Evolutionary conservation across 2,888 invertebrate genomes (phyloP), one percentile per base, ranked within the genome.

Genomic region (Bombylius major): DNA sequence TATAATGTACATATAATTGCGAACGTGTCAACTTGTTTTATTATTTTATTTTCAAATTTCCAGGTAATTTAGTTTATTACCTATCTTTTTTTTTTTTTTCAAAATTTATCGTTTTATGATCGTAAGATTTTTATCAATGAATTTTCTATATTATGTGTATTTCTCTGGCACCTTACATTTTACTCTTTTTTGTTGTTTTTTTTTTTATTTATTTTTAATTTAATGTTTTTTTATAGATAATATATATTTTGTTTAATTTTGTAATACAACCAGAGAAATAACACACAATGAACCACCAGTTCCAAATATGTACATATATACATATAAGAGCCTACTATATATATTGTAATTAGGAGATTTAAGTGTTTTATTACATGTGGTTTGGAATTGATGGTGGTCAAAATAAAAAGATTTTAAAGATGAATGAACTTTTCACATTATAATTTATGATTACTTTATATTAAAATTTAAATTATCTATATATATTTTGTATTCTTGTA

Each of bases 71-170:
- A 48, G 48, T 56, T 56, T 56, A 56, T 51, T 32, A 51, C 56
- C 51, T 13, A 13, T n/a, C n/a, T 32, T 9, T 12, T 31, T n/a
- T 47, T 47, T 32, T 9, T 12, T 31, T n/a, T 47, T 47, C 47
- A 46, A 52, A 50, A 56, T 56, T 56, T 56, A 56, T 56, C 49
- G 56, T 53, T 56, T 56, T 56, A 56, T 56, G 52, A 56, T 52
- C 53, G 34, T 46, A 23, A 34, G 34, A 48, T 42, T 53, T 56
- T 56, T 53, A 53, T 56, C 53, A 56, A 53, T 56, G 53, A 52
- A 44, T 49, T 8, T 48, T 48, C 6, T 44, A 44, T 44, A 44
- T 44, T 44, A 44, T 44, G 11, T 23, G 23, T 23, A 23, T 23
- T 23, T 23, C 23, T 23, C 23, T 23, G 23, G 23, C 23, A 23